phyloP scores from a whole-genome alignment of 2,797 vertebrate species.

The Balearica regulorum region DNA sequence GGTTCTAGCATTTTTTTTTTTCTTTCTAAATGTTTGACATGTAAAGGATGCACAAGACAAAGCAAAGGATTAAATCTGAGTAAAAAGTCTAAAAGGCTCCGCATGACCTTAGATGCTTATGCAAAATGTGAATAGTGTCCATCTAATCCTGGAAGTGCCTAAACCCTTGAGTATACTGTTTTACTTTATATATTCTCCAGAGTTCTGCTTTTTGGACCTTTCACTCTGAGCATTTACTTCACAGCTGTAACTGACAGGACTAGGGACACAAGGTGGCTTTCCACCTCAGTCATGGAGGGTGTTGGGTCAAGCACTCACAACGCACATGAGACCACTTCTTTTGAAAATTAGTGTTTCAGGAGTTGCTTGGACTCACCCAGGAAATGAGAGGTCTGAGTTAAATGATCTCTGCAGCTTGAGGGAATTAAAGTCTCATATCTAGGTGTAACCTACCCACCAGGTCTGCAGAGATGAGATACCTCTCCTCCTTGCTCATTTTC shows the following conservation, averaged over 20 bases:
- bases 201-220: not conserved
- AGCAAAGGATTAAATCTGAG: not conserved
- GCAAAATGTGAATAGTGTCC: not conserved
- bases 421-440: not conserved
- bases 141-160: not conserved
- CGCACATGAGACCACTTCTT: not conserved
- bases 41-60: not conserved
- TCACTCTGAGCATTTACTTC: not conserved
- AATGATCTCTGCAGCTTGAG: not conserved
- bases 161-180: not conserved
- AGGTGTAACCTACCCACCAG: not conserved
- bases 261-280: not conserved
- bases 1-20: not conserved
- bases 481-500: not conserved
- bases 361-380: not conserved
- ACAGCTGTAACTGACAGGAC: not conserved
- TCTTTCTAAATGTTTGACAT: not conserved
- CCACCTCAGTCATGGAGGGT: not conserved
- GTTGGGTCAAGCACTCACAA: not conserved
- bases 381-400: not conserved
- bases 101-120: not conserved
- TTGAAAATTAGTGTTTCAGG: not conserved
- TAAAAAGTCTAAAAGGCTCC: not conserved
- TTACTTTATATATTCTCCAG: not conserved
- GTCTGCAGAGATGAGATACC: not conserved